Evolutionary conservation across 1,140 invertebrate species (phyloP), one percentile per base, ranked within the genome.

Genomic region (Episyrphus balteatus): DNA sequence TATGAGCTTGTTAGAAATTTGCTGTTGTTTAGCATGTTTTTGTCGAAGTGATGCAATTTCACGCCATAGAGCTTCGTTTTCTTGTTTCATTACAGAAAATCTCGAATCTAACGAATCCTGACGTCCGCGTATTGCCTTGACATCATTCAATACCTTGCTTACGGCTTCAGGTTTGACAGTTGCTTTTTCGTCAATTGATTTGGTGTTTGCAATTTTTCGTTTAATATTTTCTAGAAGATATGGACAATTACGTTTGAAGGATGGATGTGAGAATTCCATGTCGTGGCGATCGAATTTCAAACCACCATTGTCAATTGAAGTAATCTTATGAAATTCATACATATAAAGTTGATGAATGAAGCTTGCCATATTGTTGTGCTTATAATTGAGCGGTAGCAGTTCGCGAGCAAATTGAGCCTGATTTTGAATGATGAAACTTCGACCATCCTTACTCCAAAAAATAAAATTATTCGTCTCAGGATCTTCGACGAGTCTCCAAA

Each of bases 311-410:
- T 96, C 92, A 15, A 94, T 80, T 19, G 86, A 90, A 19, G 87
- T 82, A 41, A 95, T 88, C 73, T 99, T 99, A 56, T 94, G 89
- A 71, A 99, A 99, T 13, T 94, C 95, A 85, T 99, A 99, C 93
- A 99, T 98, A 74, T 99, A 99, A 18, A 99, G 71, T 61, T 99
- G 96, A 17, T 96, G 72, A 41, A 99, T 90, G 71, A 99, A 98
- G 70, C 92, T 97, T 42, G 95, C 92, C 84, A 99, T 93, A 68
- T 99, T 99, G 66, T 92, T 98, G 63, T 99, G 96, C 72, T 99
- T 99, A 70, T 98, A 99, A 69, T 97, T 99, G n/a, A 90, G 74
- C 9, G 88, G 87, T 53, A 99, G 71, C 13, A 99, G 73, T 59
- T 97, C 89, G 53, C 84, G 80, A 8, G 92, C 85, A 76, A 99